A percentile compares a stretch with the other conserved stretches of the same genome.
Conservation (phyloP, 53 echinoderm and acorn worm genomes). For the Holothuria leucospilota region DNA sequence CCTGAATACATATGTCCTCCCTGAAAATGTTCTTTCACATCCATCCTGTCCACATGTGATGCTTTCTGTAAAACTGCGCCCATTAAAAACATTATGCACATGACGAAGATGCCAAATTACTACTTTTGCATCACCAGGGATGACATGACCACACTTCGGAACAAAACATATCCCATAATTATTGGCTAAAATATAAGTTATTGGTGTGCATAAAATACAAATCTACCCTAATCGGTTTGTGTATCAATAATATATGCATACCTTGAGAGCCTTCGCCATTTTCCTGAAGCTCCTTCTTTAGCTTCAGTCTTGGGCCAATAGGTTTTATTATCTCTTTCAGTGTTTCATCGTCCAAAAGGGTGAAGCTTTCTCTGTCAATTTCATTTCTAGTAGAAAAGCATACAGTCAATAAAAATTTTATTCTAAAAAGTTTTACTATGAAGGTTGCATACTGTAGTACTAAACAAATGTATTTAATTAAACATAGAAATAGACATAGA, state of each 20-base stretch:
- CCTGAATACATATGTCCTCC: conserved; percentile 28
- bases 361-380: conserved; percentile 55
- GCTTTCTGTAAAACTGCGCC: conserved; percentile 23
- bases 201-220: too few species aligned
- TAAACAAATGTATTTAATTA: too few species aligned
- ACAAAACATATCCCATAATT: conserved; percentile 60
- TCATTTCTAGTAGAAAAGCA: conserved; percentile 44
- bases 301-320: conserved; percentile 26
- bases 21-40: conserved; percentile 46
- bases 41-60: conserved; percentile 39
- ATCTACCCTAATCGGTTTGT: neutral
- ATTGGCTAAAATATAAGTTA: too few species aligned
- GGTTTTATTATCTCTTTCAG: conserved; percentile 25
- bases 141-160: conserved; percentile 55
- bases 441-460: too few species aligned
- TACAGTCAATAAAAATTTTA: neutral
- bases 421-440: too few species aligned
- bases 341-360: conserved; percentile 30
- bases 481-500: too few species aligned
- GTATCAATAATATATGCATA: neutral
- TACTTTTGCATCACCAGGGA: conserved; percentile 46
- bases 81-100: conserved; percentile 52
- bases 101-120: conserved; percentile 63
- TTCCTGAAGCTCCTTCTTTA: conserved; percentile 43
- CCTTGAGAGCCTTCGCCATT: neutral